phyloP scores from a whole-genome alignment of 1,140 invertebrate species.

The Hylaeus volcanicus region DNA sequence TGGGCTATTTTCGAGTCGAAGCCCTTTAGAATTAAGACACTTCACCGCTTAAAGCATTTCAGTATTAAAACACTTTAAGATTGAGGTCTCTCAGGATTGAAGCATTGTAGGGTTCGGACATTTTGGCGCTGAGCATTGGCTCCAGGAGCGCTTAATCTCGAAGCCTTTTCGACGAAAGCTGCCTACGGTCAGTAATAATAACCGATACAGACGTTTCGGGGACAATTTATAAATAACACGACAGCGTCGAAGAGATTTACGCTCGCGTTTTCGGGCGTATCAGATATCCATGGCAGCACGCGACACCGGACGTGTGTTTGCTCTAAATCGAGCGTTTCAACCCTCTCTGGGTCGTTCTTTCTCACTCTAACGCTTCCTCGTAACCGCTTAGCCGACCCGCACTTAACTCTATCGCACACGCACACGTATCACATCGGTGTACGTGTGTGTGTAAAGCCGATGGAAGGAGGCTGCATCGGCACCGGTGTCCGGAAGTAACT shows the following conservation, averaged over 20 bases:
- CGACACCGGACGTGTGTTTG: conserved; percentile 39
- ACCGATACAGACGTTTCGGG: conserved; percentile 22
- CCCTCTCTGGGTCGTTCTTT: not conserved
- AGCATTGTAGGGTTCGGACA: too few species aligned
- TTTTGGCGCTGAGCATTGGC: too few species aligned
- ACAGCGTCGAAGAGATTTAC: conserved; percentile 38
- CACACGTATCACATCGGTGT: not conserved
- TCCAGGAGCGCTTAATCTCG: too few species aligned
- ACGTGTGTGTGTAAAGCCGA: not conserved
- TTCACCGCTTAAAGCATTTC: too few species aligned
- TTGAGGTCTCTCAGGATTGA: too few species aligned
- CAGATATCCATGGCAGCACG: conserved; percentile 39
- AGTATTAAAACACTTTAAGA: too few species aligned
- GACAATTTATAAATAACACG: conserved; percentile 50
- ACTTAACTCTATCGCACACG: conserved; percentile 29
- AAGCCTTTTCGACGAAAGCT: too few species aligned
- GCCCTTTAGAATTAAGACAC: too few species aligned
- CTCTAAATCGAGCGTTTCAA: conserved; percentile 49
- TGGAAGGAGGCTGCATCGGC: conserved; percentile 28
- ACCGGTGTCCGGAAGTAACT: conserved; percentile 35
- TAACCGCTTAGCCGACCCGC: not conserved
- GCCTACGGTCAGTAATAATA: conserved; percentile 31
- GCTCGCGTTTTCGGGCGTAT: conserved; percentile 26
- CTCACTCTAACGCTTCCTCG: not conserved
- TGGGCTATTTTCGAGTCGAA: too few species aligned